phyloP scores from a whole-genome alignment of 1,140 invertebrate genomes.

The Helicoverpa armigera region DNA sequence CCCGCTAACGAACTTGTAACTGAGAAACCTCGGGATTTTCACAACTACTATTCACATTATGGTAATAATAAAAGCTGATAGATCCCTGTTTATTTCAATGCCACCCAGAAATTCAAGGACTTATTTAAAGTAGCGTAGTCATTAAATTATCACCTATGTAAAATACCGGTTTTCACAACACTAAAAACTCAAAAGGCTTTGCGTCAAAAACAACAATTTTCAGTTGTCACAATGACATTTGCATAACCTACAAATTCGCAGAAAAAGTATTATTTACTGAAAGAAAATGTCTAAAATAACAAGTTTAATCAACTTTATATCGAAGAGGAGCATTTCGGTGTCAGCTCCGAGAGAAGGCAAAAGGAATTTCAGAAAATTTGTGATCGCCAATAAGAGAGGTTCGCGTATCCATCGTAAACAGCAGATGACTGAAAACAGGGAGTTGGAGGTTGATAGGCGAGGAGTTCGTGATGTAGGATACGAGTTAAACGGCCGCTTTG shows the following conservation, averaged over 20 bases:
- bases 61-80: too few species aligned
- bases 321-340: slow-evolving; percentile 87
- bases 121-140: too few species aligned
- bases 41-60: too few species aligned
- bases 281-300: slow-evolving; percentile 76
- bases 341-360: slow-evolving; percentile 89
- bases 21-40: too few species aligned
- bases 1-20: too few species aligned
- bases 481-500: slow-evolving; percentile 87
- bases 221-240: background rate
- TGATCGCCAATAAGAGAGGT: slow-evolving; percentile 91
- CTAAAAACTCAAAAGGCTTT: too few species aligned
- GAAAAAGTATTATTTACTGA: slow-evolving; percentile 29
- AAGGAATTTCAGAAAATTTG: slow-evolving; percentile 93
- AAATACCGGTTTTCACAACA: too few species aligned
- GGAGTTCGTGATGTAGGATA: slow-evolving; percentile 90
- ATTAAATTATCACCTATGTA: too few species aligned
- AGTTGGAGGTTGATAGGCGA: slow-evolving; percentile 89
- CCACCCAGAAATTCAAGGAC: too few species aligned
- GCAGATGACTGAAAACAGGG: slow-evolving; percentile 88
- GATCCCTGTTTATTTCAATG: too few species aligned
- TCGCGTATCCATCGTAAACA: slow-evolving; percentile 89
- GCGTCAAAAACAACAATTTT: background rate
- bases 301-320: slow-evolving; percentile 70
- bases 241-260: slow-evolving; percentile 36